phyloP scores from a whole-genome alignment of 2,888 invertebrate species.

The Listrodromus nycthemerus region DNA sequence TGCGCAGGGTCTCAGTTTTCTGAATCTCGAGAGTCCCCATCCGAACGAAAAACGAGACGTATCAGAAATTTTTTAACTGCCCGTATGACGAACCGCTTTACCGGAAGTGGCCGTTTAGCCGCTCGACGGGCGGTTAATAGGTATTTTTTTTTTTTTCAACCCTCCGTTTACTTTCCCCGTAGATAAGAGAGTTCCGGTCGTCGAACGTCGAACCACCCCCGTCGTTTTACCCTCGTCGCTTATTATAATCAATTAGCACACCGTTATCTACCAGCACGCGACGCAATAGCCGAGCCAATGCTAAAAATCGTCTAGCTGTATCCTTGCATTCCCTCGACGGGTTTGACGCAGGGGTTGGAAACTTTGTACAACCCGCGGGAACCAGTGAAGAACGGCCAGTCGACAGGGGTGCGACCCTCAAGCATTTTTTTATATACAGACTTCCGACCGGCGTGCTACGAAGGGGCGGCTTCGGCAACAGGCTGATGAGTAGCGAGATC shows the following conservation, averaged over 20 bases:
- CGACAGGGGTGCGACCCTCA: constrained; percentile 72
- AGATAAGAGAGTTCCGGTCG: constrained; percentile 41
- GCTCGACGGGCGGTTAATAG: constrained; percentile 31
- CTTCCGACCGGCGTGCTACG: constrained; percentile 38
- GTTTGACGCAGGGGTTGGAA: constrained; percentile 72
- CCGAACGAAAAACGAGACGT: no score
- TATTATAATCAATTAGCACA: constrained; percentile 84
- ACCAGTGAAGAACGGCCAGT: constrained; percentile 65
- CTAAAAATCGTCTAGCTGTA: constrained; percentile 21
- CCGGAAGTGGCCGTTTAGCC: constrained; percentile 43
- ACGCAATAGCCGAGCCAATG: constrained; percentile 66
- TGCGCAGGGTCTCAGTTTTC: background rate
- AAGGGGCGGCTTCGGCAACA: constrained; percentile 79
- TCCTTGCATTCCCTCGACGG: constrained; percentile 6
- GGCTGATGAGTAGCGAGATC: constrained; percentile 82
- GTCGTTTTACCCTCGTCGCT: constrained; percentile 73
- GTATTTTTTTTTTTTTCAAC: constrained; percentile 1
- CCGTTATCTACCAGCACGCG: constrained; percentile 81
- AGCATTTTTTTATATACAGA: constrained; percentile 53
- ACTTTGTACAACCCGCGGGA: constrained; percentile 57
- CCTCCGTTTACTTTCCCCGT: background rate
- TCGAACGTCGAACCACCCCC: constrained; percentile 65
- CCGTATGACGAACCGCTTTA: background rate
- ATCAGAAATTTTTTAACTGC: background rate
- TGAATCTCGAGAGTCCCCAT: background rate